Evolutionary conservation across 1,140 invertebrate genomes (phyloP).

Genomic region (Araneus ventricosus): DNA sequence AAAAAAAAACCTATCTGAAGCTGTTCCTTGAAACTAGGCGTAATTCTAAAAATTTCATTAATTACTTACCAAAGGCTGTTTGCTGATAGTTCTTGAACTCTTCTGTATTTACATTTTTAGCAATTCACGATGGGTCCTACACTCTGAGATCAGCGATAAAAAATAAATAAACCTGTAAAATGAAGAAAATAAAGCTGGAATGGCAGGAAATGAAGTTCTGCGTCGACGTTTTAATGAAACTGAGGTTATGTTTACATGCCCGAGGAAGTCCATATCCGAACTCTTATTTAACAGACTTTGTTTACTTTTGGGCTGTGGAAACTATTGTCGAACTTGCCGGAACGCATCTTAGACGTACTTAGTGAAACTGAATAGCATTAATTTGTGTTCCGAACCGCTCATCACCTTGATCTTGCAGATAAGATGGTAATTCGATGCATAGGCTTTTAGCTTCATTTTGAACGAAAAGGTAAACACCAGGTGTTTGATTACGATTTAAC

Average conservation of each 20-base stretch:
- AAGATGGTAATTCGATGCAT: too few relatives aligned
- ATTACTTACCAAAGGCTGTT: background rate
- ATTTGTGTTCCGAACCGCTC: too few relatives aligned
- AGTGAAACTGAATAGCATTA: too few relatives aligned
- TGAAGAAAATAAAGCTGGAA: background rate
- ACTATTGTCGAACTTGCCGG: too few relatives aligned
- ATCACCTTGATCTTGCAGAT: too few relatives aligned
- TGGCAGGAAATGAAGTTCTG: background rate
- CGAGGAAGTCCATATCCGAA: background rate
- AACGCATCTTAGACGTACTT: too few relatives aligned
- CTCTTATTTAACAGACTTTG: background rate
- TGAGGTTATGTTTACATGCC: constrained; percentile 20
- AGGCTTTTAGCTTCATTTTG: too few relatives aligned
- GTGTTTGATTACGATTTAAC: too few relatives aligned
- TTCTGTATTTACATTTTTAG: background rate
- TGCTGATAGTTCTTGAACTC: background rate
- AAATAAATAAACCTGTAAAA: background rate
- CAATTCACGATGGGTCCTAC: background rate
- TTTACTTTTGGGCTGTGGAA: background rate
- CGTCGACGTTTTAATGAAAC: background rate
- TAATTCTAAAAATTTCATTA: too few relatives aligned
- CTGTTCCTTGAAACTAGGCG: too few relatives aligned
- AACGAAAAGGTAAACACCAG: too few relatives aligned
- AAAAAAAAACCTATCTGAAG: too few relatives aligned
- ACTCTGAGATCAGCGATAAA: background rate